Percentiles rank a stretch among this genome's conserved stretches.
phyloP scores from a whole-genome alignment of 1,140 invertebrate species.

The Ridgeia piscesae region DNA sequence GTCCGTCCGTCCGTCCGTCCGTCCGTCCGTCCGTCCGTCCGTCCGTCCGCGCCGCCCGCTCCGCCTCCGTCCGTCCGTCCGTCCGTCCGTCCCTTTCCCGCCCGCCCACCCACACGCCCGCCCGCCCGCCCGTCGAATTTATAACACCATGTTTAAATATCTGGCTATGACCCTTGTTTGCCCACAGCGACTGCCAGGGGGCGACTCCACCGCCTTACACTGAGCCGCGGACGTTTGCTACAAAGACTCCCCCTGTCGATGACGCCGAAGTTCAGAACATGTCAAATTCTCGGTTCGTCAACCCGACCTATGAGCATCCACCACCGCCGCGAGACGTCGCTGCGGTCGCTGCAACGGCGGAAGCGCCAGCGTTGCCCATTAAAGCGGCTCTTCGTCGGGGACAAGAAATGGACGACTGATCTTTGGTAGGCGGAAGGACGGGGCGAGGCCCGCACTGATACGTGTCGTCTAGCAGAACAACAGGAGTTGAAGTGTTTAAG shows the following conservation, averaged over 20 bases:
- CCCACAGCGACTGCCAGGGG: neutral
- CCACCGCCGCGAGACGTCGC: neutral
- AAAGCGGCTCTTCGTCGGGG: neutral
- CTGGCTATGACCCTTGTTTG: neutral
- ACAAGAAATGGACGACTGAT: neutral
- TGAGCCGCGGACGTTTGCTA: neutral
- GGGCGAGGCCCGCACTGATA: neutral
- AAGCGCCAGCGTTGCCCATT: neutral
- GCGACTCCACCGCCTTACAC: neutral
- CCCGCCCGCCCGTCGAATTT: too few species aligned
- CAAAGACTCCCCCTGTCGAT: neutral
- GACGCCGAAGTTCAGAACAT: neutral
- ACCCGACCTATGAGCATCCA: neutral
- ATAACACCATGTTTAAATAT: neutral
- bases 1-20: too few species aligned
- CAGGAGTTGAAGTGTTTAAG: neutral
- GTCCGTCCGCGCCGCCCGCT: too few species aligned
- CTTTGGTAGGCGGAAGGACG: neutral
- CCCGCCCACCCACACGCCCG: too few species aligned
- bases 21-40: too few species aligned
- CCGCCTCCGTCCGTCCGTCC: too few species aligned
- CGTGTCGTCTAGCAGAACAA: neutral
- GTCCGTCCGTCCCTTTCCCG: too few species aligned
- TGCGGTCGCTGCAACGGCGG: neutral
- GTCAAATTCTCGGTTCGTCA: neutral